These are phyloP conservation scores for Phalangium opilio DNA, from an alignment of 2,888 invertebrate genomes.

Conservation along the genomic window DNA sequence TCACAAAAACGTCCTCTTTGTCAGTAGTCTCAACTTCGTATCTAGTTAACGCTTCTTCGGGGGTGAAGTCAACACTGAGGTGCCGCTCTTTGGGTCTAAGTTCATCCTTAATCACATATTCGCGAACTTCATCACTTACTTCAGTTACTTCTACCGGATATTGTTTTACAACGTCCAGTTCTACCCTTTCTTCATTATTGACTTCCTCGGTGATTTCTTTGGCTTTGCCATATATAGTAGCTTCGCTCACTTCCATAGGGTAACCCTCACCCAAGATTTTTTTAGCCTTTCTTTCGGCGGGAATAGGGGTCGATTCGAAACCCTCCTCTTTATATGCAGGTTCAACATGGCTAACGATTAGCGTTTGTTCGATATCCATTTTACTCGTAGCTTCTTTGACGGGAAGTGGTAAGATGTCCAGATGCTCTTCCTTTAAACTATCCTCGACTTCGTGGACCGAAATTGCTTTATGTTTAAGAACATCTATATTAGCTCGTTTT, in stretches of 20 bases:
- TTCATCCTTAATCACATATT: not conserved
- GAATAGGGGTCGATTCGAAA: slow-evolving; percentile 9
- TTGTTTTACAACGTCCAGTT: too few species aligned
- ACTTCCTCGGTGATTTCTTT: too few species aligned
- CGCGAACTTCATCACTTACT: slow-evolving; percentile 9
- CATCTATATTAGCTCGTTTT: slow-evolving; percentile 8
- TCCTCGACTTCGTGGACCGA: slow-evolving; percentile 14
- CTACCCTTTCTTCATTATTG: too few species aligned
- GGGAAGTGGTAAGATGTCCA: not conserved
- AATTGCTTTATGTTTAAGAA: slow-evolving; percentile 15
- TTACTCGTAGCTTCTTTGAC: slow-evolving; percentile 2
- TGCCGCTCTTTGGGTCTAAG: too few species aligned
- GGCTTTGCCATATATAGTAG: too few species aligned
- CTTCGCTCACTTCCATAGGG: slow-evolving; percentile 4
- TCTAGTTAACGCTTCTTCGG: slow-evolving; percentile 16
- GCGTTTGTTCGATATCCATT: slow-evolving; percentile 9
- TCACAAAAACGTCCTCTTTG: slow-evolving; percentile 8
- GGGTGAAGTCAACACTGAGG: slow-evolving; percentile 5
- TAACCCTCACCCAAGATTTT: slow-evolving; percentile 4
- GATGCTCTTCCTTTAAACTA: slow-evolving; percentile 7
- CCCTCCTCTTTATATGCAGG: slow-evolving; percentile 15
- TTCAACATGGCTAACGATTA: slow-evolving; percentile 13
- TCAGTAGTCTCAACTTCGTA: slow-evolving; percentile 10
- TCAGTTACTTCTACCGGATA: slow-evolving; percentile 11
- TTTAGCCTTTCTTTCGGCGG: slow-evolving; percentile 6